Conservation (phyloP, 2,113 vertebrate genomes). For the Eidolon helvum region DNA sequence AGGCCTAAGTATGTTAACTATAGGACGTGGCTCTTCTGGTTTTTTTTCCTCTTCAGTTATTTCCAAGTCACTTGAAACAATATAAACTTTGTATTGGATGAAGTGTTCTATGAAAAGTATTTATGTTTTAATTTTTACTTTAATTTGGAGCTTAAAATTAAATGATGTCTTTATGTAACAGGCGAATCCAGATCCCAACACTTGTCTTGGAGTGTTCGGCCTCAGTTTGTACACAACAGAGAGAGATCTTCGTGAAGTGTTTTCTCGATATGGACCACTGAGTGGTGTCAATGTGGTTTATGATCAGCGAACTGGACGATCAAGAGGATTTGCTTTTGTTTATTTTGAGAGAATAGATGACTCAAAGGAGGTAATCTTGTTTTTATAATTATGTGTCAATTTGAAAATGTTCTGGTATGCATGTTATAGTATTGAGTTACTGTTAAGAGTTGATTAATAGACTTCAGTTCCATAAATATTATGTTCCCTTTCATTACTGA, state of each 20-base stretch:
- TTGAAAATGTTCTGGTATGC: background rate
- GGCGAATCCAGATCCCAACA: constrained; percentile 96
- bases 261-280: constrained; percentile 94
- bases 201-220: constrained; percentile 95
- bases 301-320: constrained; percentile 94
- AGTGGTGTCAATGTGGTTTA: constrained; percentile 95
- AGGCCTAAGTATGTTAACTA: background rate
- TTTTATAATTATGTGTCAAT: constrained; percentile 2
- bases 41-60: background rate
- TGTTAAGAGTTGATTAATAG: background rate
- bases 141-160: constrained; percentile 23
- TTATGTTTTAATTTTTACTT: background rate
- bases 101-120: background rate
- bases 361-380: constrained; percentile 91
- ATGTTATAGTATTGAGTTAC: background rate
- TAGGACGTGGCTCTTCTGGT: background rate
- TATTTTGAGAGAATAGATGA: constrained; percentile 95
- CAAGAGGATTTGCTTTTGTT: constrained; percentile 95
- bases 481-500: background rate
- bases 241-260: constrained; percentile 94
- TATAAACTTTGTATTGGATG: background rate
- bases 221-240: constrained; percentile 96
- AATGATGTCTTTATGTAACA: constrained; percentile 71
- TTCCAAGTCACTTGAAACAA: constrained; percentile 1
- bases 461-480: background rate